A percentile compares a stretch with the other conserved stretches of the same genome.
These are phyloP conservation scores for Drosophila seclusa DNA, from an alignment of 2,888 invertebrate species.

Conservation along the genomic window DNA sequence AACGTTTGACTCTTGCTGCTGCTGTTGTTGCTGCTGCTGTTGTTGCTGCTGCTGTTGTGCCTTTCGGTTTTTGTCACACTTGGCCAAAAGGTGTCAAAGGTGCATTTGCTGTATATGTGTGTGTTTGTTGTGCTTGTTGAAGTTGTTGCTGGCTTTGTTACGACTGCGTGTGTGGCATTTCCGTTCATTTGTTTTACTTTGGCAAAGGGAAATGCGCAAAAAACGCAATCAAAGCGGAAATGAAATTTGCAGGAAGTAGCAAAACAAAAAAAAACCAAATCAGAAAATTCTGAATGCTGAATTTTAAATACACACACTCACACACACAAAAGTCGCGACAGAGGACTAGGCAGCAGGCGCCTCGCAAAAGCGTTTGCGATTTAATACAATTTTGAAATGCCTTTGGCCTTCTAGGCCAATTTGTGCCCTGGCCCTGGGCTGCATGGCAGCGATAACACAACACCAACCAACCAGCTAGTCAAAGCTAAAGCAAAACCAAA, in stretches of 20 bases:
- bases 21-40: slow-evolving; percentile 1
- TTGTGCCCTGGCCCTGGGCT: slow-evolving; percentile 58
- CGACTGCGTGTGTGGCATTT: slow-evolving; percentile 77
- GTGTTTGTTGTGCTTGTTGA: slow-evolving; percentile 36
- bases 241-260: slow-evolving; percentile 79
- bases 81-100: slow-evolving; percentile 78
- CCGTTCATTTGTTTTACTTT: slow-evolving; percentile 80
- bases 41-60: slow-evolving; percentile 22
- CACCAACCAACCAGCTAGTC: slow-evolving; percentile 10
- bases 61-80: slow-evolving; percentile 68
- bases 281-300: slow-evolving; percentile 48
- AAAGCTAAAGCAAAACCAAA: slow-evolving; percentile 24
- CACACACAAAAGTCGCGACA: slow-evolving; percentile 44
- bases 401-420: slow-evolving; percentile 72
- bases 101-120: slow-evolving; percentile 57
- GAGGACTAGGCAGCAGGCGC: slow-evolving; percentile 43
- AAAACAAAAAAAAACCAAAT: slow-evolving; percentile 29
- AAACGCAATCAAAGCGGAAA: slow-evolving; percentile 81
- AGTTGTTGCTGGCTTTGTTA: slow-evolving; percentile 41
- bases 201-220: slow-evolving; percentile 72
- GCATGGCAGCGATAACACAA: slow-evolving; percentile 72
- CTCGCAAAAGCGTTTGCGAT: slow-evolving; percentile 56
- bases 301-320: slow-evolving; percentile 55
- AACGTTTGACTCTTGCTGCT: slow-evolving; percentile 26
- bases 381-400: slow-evolving; percentile 79